A percentile compares a stretch with the other conserved stretches of the same genome.
Evolutionary conservation across 1,140 invertebrate species (phyloP).

Genomic region (Daktulosphaira vitifoliae): DNA sequence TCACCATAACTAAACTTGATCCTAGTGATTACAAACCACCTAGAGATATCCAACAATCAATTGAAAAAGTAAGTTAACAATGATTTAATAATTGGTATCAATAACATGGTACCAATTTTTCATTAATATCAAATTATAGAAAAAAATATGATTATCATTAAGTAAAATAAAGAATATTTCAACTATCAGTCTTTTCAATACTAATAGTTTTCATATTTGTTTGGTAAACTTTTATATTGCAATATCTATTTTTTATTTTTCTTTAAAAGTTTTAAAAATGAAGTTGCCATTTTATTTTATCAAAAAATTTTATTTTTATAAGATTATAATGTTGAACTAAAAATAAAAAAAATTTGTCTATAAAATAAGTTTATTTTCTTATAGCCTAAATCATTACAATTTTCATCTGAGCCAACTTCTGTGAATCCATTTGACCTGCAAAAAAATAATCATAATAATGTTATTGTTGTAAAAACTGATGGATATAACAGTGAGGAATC

Average conservation of each 20-base stretch:
- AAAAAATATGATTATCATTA: too few relatives aligned
- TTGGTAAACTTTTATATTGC: too few relatives aligned
- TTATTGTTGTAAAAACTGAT: conserved; percentile 27
- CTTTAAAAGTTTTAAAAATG: neutral
- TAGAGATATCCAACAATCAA: conserved; percentile 41
- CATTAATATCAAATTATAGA: too few relatives aligned
- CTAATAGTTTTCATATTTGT: too few relatives aligned
- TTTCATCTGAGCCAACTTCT: conserved; percentile 11
- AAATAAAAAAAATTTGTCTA: too few relatives aligned
- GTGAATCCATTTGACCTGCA: conserved; percentile 13
- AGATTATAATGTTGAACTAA: too few relatives aligned
- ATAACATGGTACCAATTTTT: too few relatives aligned
- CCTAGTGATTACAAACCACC: conserved; percentile 42
- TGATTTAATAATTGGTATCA: too few relatives aligned
- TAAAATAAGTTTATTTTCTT: too few relatives aligned
- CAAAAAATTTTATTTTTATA: neutral
- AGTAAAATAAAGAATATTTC: too few relatives aligned
- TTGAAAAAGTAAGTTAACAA: conserved; percentile 3
- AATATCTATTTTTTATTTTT: neutral
- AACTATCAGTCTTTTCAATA: too few relatives aligned
- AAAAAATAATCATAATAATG: conserved; percentile 20
- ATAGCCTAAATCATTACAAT: conserved; percentile 19
- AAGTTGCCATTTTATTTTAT: neutral
- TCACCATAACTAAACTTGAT: conserved; percentile 73
- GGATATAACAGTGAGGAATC: conserved; percentile 10